Percentiles rank a stretch among this genome's conserved stretches.
phyloP scores from a whole-genome alignment of 2,797 vertebrate species.

The Florisuga fusca region DNA sequence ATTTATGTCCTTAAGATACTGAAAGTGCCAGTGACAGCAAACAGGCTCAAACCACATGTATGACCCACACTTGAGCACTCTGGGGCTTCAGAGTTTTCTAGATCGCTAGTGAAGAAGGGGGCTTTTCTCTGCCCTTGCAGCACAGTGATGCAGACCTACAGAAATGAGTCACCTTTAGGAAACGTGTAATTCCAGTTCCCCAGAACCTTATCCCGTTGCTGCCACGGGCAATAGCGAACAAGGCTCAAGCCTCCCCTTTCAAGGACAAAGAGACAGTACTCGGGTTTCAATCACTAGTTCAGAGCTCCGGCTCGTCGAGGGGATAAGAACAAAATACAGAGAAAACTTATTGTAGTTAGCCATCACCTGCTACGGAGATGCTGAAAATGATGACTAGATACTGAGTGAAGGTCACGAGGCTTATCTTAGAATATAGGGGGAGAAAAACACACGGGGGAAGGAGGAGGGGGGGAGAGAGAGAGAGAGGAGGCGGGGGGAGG shows the following conservation, averaged over 20 bases:
- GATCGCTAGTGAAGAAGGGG: background rate
- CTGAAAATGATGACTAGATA: slow-evolving; percentile 15
- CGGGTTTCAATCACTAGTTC: slow-evolving; percentile 51
- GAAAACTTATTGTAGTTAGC: slow-evolving; percentile 43
- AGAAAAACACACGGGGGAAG: slow-evolving; percentile 33
- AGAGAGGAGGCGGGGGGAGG: background rate
- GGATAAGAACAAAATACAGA: slow-evolving; percentile 2
- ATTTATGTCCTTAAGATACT: background rate
- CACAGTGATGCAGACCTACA: background rate
- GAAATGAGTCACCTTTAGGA: background rate
- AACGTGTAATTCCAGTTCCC: background rate
- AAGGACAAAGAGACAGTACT: slow-evolving; percentile 81
- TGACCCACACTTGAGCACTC: background rate
- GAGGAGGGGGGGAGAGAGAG: background rate
- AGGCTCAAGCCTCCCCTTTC: slow-evolving; percentile 51
- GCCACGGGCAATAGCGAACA: background rate
- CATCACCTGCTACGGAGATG: background rate
- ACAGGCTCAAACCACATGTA: slow-evolving; percentile 12
- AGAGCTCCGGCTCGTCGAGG: background rate
- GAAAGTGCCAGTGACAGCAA: background rate
- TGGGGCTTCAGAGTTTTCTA: slow-evolving; percentile 40
- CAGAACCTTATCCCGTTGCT: slow-evolving; percentile 11
- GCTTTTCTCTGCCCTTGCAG: background rate
- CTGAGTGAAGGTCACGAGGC: slow-evolving; percentile 79
- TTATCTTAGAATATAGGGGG: slow-evolving; percentile 40